A percentile compares a stretch with the other conserved stretches of the same genome.
phyloP scores from a whole-genome alignment of 2,113 vertebrate genomes.

The Lycocorax pyrrhopterus region DNA sequence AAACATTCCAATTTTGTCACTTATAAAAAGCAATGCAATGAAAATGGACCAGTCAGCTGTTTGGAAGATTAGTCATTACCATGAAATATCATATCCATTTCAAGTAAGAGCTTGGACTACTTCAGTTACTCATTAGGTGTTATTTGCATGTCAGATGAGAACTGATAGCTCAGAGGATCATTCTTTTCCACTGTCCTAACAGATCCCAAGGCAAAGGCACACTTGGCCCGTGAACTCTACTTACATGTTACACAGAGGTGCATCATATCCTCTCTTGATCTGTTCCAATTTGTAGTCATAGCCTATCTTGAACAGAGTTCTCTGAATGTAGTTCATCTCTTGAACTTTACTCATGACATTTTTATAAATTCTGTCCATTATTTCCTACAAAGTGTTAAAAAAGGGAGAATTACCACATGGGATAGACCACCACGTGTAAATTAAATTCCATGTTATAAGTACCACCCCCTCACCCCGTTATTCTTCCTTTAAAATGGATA shows the following conservation, averaged over 20 bases:
- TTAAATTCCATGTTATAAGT: not conserved
- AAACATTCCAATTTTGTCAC: not conserved
- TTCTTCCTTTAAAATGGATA: not conserved
- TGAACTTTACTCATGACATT: conserved; percentile 97
- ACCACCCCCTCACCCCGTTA: not conserved
- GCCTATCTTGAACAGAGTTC: conserved; percentile 90
- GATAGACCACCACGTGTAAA: not conserved
- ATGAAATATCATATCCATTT: not conserved
- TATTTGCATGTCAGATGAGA: not conserved
- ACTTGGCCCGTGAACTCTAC: not conserved
- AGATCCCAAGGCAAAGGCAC: not conserved
- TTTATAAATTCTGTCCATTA: conserved; percentile 98
- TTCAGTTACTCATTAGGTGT: not conserved
- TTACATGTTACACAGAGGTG: conserved; percentile 93
- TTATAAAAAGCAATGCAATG: not conserved
- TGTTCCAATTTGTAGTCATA: conserved; percentile 96
- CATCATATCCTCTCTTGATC: conserved; percentile 92
- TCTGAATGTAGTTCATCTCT: conserved; percentile 91
- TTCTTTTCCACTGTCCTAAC: not conserved
- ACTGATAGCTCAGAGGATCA: not conserved
- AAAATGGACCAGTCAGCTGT: not conserved
- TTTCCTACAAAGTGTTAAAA: conserved; percentile 80
- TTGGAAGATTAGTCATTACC: not conserved
- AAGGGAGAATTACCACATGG: not conserved
- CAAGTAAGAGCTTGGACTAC: not conserved